Base-by-base conservation (phyloP, 2,797 vertebrate genomes). In the Gallinago nigripennis region DNA sequence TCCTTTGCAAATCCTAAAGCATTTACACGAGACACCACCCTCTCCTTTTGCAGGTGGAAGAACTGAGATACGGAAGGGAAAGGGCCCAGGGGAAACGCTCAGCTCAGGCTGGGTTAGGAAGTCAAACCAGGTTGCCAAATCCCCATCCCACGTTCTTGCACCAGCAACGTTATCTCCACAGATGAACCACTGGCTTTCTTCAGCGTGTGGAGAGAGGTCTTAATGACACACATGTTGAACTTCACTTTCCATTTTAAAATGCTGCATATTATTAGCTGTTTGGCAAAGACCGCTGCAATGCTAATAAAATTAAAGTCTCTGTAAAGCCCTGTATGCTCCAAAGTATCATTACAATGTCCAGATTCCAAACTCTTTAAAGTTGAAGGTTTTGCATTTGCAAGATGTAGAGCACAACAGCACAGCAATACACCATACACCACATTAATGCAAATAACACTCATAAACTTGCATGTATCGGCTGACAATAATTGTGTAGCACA, bases 381-480 rank as follows among this genome's bases (percentile, higher is more conserved):
- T 73, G 51, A 8, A 77, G 20, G 41, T 81, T 70, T 30, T 72
- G 35, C 31, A 65, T 83, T 81, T 78, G 64, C 35, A 81, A 86
- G 50, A 54, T 14, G 14, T 43, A 61, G 54, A 89, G 43, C 33
- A 48, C 53, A 78, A 61, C 69, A 58, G 61, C 53, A 57, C 6
- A 46, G 31, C 23, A 87, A 91, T 58, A 64, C 16, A 70, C 30
- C 8, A 30, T 8, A 33, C 24, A 25, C 63, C 60, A 56, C 19
- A 61, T 73, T 68, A 92, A 85, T 54, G 79, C 84, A 92, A 90
- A 54, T 53, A 87, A 80, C 51, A 75, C 33, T 18, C 31, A 53
- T 58, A 71, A 89, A 61, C 33, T 76, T 4, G 1, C 30, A 68
- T 31, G 1, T 61, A 79, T 43, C 0, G 0, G 23, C 61, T 83